Percentiles rank a stretch among this genome's conserved stretches.
These are phyloP conservation scores for Lepidurus packardi DNA, from an alignment of 1,140 invertebrate genomes.

Conservation along the genomic window DNA sequence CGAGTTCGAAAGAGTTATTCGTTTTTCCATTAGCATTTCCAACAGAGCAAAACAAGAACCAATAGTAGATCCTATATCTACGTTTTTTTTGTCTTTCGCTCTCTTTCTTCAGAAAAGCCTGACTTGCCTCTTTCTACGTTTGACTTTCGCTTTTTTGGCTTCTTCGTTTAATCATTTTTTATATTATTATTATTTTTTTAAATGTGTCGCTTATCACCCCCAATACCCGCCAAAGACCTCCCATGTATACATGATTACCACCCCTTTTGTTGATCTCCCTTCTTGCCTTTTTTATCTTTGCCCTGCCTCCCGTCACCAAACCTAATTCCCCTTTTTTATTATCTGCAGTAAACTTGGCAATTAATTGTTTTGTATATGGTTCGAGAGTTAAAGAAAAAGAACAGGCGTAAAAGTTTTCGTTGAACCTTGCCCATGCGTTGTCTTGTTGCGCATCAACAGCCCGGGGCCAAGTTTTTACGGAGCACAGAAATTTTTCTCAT, in stretches of 20 bases:
- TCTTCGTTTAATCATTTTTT: background rate
- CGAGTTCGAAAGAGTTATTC: background rate
- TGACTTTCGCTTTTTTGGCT: background rate
- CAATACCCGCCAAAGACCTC: background rate
- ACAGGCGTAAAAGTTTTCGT: background rate
- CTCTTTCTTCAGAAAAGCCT: background rate
- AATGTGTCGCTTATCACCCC: background rate
- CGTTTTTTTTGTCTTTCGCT: background rate
- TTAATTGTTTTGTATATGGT: background rate
- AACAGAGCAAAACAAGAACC: background rate
- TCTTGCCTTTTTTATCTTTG: background rate
- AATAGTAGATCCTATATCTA: background rate
- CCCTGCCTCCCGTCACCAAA: background rate
- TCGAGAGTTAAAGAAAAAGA: background rate
- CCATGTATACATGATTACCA: background rate
- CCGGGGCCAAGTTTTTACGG: background rate
- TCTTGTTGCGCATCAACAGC: constrained; percentile 5
- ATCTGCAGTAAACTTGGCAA: background rate
- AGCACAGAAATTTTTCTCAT: too few relatives aligned
- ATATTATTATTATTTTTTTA: too few relatives aligned
- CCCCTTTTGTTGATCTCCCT: background rate
- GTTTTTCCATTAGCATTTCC: background rate
- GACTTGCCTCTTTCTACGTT: background rate
- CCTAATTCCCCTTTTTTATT: background rate
- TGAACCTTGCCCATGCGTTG: background rate